Conservation (phyloP, 2,888 invertebrate genomes). For the Ceriagrion tenellum region DNA sequence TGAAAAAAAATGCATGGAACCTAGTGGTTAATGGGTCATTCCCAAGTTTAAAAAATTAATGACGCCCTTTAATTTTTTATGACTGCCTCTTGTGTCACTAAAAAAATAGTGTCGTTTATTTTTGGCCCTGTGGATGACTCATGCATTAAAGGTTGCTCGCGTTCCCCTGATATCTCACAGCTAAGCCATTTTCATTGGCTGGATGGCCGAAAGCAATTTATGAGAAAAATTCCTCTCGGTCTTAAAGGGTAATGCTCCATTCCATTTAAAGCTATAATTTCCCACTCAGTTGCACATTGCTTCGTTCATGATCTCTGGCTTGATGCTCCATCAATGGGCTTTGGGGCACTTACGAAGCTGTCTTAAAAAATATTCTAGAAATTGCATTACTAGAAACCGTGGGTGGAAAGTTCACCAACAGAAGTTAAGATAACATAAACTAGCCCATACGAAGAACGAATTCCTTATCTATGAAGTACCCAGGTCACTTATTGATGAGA, state of each 20-base stretch:
- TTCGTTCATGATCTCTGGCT: neutral
- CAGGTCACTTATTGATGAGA: no score
- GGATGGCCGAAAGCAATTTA: neutral
- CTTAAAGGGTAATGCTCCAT: neutral
- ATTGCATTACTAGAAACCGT: no score
- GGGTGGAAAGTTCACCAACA: no score
- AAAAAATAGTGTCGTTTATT: neutral
- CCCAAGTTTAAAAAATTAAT: neutral
- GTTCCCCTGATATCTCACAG: neutral
- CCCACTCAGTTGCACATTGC: neutral
- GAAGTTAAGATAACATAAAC: no score
- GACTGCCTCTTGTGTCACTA: neutral
- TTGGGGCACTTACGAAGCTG: no score
- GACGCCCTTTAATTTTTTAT: neutral
- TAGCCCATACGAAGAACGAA: no score
- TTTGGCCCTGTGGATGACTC: neutral
- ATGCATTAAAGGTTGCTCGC: neutral
- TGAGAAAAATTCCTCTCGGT: neutral
- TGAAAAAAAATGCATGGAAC: neutral
- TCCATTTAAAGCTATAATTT: neutral
- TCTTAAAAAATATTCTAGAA: no score
- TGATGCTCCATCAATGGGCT: neutral
- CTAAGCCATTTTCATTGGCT: neutral
- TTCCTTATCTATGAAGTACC: no score
- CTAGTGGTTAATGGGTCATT: neutral